Conservation (phyloP, 92 coral and sea anemone genomes). For the Pocillopora grandis region DNA sequence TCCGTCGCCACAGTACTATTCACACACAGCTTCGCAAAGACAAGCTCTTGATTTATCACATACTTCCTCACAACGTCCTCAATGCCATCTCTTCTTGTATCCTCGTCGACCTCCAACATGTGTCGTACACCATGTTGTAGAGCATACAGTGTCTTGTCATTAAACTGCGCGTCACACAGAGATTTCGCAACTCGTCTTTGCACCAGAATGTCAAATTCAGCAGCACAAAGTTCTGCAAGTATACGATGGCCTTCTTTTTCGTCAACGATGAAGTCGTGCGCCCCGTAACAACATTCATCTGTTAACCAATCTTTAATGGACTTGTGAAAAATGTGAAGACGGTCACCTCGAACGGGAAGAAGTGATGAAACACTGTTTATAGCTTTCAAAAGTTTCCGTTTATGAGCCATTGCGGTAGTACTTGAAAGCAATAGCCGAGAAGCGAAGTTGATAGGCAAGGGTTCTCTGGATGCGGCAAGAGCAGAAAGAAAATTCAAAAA, state of each 20-base stretch:
- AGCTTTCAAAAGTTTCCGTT: conserved; percentile 8
- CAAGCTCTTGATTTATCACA: background rate
- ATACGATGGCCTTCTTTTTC: conserved; percentile 45
- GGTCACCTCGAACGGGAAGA: conserved; percentile 42
- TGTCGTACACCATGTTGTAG: conserved; percentile 22
- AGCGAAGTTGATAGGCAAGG: background rate
- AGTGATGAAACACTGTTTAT: conserved; percentile 39
- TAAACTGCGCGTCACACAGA: background rate
- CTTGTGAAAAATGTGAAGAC: conserved; percentile 51
- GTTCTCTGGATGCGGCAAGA: background rate
- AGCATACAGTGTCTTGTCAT: background rate
- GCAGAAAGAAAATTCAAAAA: background rate
- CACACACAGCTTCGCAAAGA: conserved; percentile 21
- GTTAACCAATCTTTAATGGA: conserved; percentile 63
- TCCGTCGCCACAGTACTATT: conserved; percentile 1
- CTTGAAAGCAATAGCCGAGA: background rate
- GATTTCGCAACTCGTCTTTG: background rate
- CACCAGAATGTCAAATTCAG: conserved; percentile 6
- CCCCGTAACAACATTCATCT: background rate
- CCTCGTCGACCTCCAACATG: background rate
- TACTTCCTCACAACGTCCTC: background rate
- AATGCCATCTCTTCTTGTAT: background rate
- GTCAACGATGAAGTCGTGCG: conserved; percentile 29
- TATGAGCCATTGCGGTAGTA: background rate
- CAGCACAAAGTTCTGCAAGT: conserved; percentile 41